These are phyloP conservation scores for Odontesthes bonariensis DNA, from an alignment of 2,113 vertebrate genomes.

Conservation along the genomic window DNA sequence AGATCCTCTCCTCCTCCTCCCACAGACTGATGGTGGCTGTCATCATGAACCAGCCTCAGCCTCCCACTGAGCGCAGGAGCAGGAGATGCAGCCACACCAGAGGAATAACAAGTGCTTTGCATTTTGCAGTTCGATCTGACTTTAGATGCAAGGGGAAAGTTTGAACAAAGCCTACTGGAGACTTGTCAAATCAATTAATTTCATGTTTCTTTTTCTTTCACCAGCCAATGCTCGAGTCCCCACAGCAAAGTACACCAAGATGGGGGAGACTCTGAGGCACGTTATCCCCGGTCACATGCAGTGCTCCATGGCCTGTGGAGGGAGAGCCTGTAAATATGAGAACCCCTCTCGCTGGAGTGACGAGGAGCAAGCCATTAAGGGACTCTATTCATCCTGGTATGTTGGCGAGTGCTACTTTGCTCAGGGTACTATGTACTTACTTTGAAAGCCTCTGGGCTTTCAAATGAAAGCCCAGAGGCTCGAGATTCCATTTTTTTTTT, in stretches of 20 bases:
- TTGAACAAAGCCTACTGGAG: background rate
- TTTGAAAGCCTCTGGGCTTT: no score
- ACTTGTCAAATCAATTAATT: background rate
- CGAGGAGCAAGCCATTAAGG: conserved; percentile 92
- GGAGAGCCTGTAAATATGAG: conserved; percentile 96
- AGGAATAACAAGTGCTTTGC: background rate
- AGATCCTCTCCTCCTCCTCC: conserved; percentile 85
- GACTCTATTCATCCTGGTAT: conserved; percentile 97
- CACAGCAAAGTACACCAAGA: conserved; percentile 94
- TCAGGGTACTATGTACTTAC: background rate
- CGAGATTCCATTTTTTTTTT: no score
- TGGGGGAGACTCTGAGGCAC: conserved; percentile 93
- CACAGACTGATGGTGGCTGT: conserved; percentile 87
- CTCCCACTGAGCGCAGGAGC: conserved; percentile 52
- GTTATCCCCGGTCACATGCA: conserved; percentile 96
- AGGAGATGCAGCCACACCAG: conserved; percentile 82
- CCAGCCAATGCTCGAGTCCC: conserved; percentile 86
- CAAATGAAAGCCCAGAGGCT: no score
- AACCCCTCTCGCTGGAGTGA: conserved; percentile 94
- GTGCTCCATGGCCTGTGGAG: conserved; percentile 96
- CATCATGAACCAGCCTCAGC: conserved; percentile 76
- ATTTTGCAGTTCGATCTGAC: background rate
- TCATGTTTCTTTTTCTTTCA: conserved; percentile 1
- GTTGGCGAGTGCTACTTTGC: background rate
- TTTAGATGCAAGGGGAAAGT: background rate